A percentile compares a stretch with the other conserved stretches of the same genome.
Evolutionary conservation across 2,113 vertebrate species (phyloP).

Genomic region (Mastomys natalensis): DNA sequence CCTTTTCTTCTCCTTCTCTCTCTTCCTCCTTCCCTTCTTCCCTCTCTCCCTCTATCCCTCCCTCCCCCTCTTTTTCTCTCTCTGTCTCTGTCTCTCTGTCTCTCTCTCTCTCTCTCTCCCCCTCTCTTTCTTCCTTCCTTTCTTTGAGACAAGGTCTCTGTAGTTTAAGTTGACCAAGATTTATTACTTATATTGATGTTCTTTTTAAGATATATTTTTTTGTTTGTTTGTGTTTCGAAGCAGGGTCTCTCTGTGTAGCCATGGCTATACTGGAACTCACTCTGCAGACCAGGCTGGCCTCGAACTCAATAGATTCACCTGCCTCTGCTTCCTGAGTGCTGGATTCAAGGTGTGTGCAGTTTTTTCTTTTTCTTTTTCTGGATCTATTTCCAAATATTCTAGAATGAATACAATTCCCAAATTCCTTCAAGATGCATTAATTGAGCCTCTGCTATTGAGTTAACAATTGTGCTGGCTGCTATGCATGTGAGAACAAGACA

Average conservation of each 20-base stretch:
- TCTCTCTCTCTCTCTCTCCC: neutral
- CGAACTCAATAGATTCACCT: neutral
- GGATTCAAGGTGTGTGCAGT: neutral
- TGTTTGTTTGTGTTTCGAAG: neutral
- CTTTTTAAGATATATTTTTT: neutral
- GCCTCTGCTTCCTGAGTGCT: neutral
- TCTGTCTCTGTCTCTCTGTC: too few species aligned
- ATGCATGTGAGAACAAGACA: neutral
- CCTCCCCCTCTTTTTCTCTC: too few species aligned
- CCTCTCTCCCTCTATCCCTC: too few species aligned
- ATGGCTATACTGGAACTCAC: neutral
- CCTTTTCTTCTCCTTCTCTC: too few species aligned
- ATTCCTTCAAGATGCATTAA: neutral
- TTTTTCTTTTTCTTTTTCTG: neutral
- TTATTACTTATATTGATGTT: slow-evolving; percentile 13
- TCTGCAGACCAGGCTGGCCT: neutral
- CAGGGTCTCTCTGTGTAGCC: neutral
- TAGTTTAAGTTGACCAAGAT: neutral
- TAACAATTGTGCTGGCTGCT: neutral
- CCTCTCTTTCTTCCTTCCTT: neutral
- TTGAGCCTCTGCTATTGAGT: neutral
- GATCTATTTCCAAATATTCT: neutral
- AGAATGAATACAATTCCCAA: neutral
- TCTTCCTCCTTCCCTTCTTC: too few species aligned
- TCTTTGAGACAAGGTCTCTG: neutral